Evolutionary conservation across 2,113 vertebrate genomes (phyloP).

Genomic region (Leucopternis melanops): DNA sequence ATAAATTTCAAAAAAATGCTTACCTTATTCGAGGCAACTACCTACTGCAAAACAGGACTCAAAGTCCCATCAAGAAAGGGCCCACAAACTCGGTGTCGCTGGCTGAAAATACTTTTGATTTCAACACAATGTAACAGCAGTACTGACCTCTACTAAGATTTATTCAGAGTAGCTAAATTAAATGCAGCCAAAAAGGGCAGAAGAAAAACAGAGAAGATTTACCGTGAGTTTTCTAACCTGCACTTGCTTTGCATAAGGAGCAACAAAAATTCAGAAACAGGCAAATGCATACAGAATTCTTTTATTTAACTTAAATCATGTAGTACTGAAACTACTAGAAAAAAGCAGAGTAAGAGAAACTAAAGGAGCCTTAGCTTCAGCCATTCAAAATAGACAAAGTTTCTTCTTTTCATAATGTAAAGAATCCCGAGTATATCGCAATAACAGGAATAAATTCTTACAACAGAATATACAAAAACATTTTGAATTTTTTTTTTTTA

Average conservation of each 20-base stretch:
- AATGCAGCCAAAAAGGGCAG: background rate
- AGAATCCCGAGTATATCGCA: slow-evolving; percentile 83
- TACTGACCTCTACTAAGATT: background rate
- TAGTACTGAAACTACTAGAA: slow-evolving; percentile 87
- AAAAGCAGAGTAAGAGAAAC: slow-evolving; percentile 88
- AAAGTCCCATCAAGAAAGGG: background rate
- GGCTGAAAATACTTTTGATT: background rate
- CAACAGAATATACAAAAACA: slow-evolving; percentile 88
- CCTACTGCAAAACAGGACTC: background rate
- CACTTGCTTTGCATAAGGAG: background rate
- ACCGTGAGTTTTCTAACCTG: background rate
- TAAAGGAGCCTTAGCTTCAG: slow-evolving; percentile 82
- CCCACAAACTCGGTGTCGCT: background rate
- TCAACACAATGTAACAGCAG: background rate
- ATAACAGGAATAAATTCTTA: slow-evolving; percentile 86
- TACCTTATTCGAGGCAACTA: background rate
- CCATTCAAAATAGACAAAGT: slow-evolving; percentile 87
- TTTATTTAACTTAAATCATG: slow-evolving; percentile 89
- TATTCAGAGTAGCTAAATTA: background rate
- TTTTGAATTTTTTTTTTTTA: slow-evolving; percentile 72
- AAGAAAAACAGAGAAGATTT: background rate
- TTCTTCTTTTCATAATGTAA: slow-evolving; percentile 81
- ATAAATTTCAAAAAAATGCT: background rate
- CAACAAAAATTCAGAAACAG: slow-evolving; percentile 33
- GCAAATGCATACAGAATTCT: slow-evolving; percentile 79